phyloP scores from a whole-genome alignment of 92 coral and sea anemone species.

The Ricordea florida region DNA sequence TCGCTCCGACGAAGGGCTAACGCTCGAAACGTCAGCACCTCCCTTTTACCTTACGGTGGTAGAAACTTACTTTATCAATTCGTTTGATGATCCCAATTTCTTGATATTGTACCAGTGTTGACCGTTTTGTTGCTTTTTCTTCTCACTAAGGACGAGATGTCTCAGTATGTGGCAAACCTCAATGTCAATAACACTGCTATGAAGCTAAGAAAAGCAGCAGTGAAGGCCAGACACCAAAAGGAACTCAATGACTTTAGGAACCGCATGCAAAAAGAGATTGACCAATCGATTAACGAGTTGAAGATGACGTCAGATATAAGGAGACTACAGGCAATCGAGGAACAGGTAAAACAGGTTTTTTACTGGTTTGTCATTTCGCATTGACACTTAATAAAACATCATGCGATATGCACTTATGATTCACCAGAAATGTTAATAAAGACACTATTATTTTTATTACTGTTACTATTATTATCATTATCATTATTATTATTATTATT shows the following conservation, averaged over 20 bases:
- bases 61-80: too few species aligned
- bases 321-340: slow-evolving; percentile 79
- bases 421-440: too few species aligned
- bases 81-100: too few species aligned
- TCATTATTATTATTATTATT: background rate
- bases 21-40: too few species aligned
- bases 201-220: slow-evolving; percentile 86
- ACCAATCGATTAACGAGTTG: slow-evolving; percentile 90
- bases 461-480: background rate
- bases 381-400: too few species aligned
- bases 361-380: too few species aligned
- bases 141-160: slow-evolving; percentile 63
- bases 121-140: too few species aligned
- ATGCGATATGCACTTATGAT: too few species aligned
- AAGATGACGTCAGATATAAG: slow-evolving; percentile 73
- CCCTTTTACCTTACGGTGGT: too few species aligned
- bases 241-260: slow-evolving; percentile 63
- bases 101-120: background rate
- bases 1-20: too few species aligned
- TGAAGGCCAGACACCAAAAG: slow-evolving; percentile 88
- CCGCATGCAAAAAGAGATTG: slow-evolving; percentile 87
- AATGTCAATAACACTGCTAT: slow-evolving; percentile 48
- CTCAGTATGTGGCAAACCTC: slow-evolving; percentile 51
- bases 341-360: slow-evolving; percentile 47
- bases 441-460: background rate